Evolutionary conservation across 2,888 invertebrate species (phyloP).

Genomic region (Oasisia sp.): DNA sequence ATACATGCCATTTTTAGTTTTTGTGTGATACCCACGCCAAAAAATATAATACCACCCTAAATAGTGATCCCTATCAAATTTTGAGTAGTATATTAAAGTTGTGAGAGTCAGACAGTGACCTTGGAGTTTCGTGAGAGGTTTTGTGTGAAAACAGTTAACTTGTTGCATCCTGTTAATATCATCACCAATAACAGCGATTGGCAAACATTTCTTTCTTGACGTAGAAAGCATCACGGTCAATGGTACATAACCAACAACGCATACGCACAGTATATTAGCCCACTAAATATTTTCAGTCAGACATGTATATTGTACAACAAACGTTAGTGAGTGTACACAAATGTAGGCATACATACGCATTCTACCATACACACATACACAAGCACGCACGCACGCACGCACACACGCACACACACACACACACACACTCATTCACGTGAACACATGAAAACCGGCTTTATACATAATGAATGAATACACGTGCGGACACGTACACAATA

Average conservation of each 20-base stretch:
- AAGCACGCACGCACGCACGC: neutral
- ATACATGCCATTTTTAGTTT: no score
- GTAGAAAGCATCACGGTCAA: no score
- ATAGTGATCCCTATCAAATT: no score
- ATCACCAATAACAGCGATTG: neutral
- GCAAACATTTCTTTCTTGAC: neutral
- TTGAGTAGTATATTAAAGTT: no score
- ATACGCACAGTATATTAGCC: no score
- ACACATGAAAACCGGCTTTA: neutral
- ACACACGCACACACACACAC: neutral
- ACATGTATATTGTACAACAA: no score
- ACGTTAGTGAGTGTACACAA: no score
- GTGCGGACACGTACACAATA: slow-evolving; percentile 3
- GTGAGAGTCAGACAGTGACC: neutral
- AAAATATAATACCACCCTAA: no score
- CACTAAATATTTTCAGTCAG: no score
- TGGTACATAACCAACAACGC: no score
- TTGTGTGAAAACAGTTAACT: neutral
- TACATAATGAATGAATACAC: neutral
- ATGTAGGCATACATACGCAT: neutral
- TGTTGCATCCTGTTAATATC: neutral
- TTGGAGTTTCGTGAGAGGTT: neutral
- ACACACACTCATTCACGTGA: neutral
- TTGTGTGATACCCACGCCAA: no score
- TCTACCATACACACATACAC: neutral